These are phyloP conservation scores for Cotesia typhae DNA, from an alignment of 1,140 invertebrate genomes.

Conservation along the genomic window DNA sequence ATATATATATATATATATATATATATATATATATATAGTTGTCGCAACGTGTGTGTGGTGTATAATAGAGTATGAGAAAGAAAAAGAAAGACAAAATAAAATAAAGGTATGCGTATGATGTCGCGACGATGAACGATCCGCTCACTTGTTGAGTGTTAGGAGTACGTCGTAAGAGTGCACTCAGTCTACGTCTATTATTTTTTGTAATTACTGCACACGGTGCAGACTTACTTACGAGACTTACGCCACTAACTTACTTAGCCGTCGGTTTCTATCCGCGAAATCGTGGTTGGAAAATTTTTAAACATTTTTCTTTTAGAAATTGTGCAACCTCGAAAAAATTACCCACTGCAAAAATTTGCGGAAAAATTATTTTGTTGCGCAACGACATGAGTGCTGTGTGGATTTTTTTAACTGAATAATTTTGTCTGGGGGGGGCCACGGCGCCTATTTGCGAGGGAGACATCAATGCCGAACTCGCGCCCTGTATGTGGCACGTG, in stretches of 20 bases:
- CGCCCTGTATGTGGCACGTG: conserved; percentile 3
- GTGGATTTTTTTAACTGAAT: not conserved
- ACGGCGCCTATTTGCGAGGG: not conserved
- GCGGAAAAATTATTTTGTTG: not conserved
- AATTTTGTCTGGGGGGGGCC: too few species aligned
- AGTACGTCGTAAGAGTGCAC: conserved; percentile 43
- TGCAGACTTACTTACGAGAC: too few species aligned
- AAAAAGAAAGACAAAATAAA: conserved; percentile 28
- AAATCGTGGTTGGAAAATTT: too few species aligned
- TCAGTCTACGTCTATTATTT: conserved; percentile 6
- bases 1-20: conserved; percentile 4
- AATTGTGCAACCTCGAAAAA: too few species aligned
- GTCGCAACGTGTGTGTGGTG: not conserved
- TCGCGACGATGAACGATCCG: conserved; percentile 40
- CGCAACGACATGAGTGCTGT: not conserved
- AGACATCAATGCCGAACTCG: conserved; percentile 28
- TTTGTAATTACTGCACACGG: not conserved
- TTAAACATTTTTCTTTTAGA: too few species aligned
- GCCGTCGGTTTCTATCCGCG: too few species aligned
- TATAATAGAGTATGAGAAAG: not conserved
- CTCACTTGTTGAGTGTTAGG: conserved; percentile 64
- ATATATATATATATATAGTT: not conserved
- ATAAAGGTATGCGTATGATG: conserved; percentile 28
- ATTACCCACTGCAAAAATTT: too few species aligned
- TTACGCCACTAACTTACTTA: too few species aligned